phyloP scores from a whole-genome alignment of 1,140 invertebrate genomes.

The Papilio helenus region DNA sequence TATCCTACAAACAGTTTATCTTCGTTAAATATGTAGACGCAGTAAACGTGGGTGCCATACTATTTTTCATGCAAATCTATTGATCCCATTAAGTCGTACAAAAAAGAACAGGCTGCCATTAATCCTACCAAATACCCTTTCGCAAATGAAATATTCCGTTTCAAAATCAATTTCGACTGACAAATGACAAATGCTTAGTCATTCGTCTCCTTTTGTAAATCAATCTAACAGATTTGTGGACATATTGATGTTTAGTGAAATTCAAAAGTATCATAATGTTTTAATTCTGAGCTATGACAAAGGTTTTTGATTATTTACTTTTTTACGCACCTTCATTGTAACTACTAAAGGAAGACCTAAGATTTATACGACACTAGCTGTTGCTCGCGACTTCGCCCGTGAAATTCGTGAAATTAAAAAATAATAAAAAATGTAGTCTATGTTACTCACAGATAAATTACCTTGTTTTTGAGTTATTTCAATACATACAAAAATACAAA shows the following conservation, averaged over 20 bases:
- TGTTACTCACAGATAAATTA: too few relatives aligned
- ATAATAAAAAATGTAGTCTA: too few relatives aligned
- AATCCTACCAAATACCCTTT: constrained; percentile 50
- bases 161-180: constrained; percentile 42
- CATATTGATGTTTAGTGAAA: constrained; percentile 28
- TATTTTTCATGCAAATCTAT: constrained; percentile 41
- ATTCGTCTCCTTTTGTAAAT: constrained; percentile 39
- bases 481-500: too few relatives aligned
- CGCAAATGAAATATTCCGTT: constrained; percentile 42
- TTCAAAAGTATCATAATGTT: neutral
- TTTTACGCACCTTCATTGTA: neutral
- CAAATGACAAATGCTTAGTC: constrained; percentile 42
- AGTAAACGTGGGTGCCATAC: constrained; percentile 27
- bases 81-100: constrained; percentile 44
- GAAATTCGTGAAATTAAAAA: too few relatives aligned
- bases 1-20: neutral
- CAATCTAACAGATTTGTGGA: constrained; percentile 25
- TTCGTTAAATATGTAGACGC: constrained; percentile 6
- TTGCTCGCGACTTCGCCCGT: too few relatives aligned
- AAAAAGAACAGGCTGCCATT: constrained; percentile 48
- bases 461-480: too few relatives aligned
- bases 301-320: neutral
- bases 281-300: neutral
- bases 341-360: too few relatives aligned
- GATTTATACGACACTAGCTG: too few relatives aligned